Evolutionary conservation across 1,140 invertebrate species (phyloP), one percentile per base, ranked within the genome.

Genomic region (Eulimnadia texana): DNA sequence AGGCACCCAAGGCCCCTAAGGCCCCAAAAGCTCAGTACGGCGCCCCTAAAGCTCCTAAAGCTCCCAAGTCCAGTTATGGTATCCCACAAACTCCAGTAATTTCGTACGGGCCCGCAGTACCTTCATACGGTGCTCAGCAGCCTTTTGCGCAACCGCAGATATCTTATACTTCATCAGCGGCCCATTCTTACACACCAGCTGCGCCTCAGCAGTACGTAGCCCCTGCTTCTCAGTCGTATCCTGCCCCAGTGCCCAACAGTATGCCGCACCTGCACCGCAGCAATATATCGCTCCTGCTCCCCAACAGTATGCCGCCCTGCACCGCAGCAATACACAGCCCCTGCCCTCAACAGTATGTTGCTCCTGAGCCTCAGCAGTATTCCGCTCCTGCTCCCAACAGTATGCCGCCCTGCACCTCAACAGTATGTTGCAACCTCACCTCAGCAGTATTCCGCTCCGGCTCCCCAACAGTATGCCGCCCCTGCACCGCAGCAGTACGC

Each of bases 21-120:
- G 58, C 65, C 19, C 63, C 60, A 20, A 68, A 62, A 29, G 27
- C 61, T 63, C 27, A 56, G 13, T 65, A 65, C 47, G 64, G 64
- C 28, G 50, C 63, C 19, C 54, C 42, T 3, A 63, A 58, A 20
- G 56, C 54, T 28, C 54, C 61, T 2, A 63, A 63, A 28, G 55
- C 28, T 19, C 50, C 60, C n/a, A 55, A 54, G 25, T 27, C 23
- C 10, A 27, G 23, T 49, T 63, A 63, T 24, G 62, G 62, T 23
- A 52, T 52, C 6, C 60, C 60, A 13, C 47, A 61, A 50, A 28
- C 20, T 29, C 52, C 52, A 27, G 33, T 28, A 29, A 13, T 58
- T 20, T 29, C 53, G 0, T 55, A 55, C 50, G 23, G n/a, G 22
- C n/a, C 53, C 24, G n/a, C 53, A 6, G 22, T n/a, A 23, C 53